phyloP scores from a whole-genome alignment of 2,113 vertebrate genomes.

The Oryzias melastigma region DNA sequence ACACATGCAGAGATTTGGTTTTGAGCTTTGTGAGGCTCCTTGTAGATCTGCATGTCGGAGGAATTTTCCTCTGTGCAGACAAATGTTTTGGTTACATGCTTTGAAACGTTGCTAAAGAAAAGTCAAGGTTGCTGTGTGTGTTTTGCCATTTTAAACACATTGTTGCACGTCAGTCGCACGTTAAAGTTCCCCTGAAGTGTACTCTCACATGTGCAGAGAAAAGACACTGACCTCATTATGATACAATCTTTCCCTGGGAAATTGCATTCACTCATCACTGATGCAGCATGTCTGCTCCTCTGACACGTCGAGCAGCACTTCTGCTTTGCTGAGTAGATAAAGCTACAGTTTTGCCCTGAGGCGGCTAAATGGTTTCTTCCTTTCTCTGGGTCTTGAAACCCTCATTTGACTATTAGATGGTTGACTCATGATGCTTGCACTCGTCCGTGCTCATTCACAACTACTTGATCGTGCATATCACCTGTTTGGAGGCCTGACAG shows the following conservation, averaged over 20 bases:
- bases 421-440: constrained; percentile 43
- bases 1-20: too few species aligned
- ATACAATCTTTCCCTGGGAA: constrained; percentile 56
- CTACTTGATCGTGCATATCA: constrained; percentile 45
- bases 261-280: constrained; percentile 69
- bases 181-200: constrained; percentile 42
- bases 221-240: constrained; percentile 61
- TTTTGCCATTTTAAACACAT: constrained; percentile 75
- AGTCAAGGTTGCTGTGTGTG: constrained; percentile 22
- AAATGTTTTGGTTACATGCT: constrained; percentile 58
- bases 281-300: constrained; percentile 59
- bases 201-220: constrained; percentile 45
- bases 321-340: constrained; percentile 51
- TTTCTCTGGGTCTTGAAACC: constrained; percentile 25
- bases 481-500: constrained; percentile 63
- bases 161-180: constrained; percentile 44
- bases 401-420: constrained; percentile 48
- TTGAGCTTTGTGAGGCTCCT: too few species aligned
- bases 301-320: constrained; percentile 58
- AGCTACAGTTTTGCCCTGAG: constrained; percentile 47
- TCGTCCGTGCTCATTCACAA: constrained; percentile 60
- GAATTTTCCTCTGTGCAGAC: constrained; percentile 25
- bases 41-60: not conserved
- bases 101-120: constrained; percentile 42
- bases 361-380: constrained; percentile 59